phyloP scores from a whole-genome alignment of 2,888 invertebrate species.

The Ferrisia virgata region DNA sequence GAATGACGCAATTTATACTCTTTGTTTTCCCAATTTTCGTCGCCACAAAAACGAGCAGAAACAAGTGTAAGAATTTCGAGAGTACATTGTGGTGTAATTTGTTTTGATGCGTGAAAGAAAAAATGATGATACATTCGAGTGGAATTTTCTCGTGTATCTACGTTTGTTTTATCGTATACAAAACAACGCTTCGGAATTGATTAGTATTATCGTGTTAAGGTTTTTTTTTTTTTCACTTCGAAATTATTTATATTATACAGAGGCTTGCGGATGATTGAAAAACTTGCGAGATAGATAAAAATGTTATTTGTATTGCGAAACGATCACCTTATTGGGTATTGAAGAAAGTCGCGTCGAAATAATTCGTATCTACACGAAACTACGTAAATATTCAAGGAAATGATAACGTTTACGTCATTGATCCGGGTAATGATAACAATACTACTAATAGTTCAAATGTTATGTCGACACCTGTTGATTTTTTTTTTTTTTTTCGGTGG shows the following conservation, averaged over 20 bases:
- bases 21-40: no score
- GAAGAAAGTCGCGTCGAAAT: slow-evolving; percentile 9
- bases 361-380: no score
- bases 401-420: slow-evolving; percentile 12
- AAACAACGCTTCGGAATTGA: neutral
- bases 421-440: neutral
- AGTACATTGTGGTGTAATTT: neutral
- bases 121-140: neutral
- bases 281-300: neutral
- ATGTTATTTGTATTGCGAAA: neutral
- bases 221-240: neutral
- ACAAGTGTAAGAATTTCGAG: neutral
- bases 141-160: neutral
- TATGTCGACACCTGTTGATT: neutral
- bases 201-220: neutral
- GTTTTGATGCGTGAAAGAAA: neutral
- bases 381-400: neutral
- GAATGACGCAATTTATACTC: no score
- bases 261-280: neutral
- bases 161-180: neutral
- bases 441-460: neutral
- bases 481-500: neutral
- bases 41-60: no score
- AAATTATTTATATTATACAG: neutral
- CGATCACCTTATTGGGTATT: neutral